Evolutionary conservation across 2,797 vertebrate genomes (phyloP).

Genomic region (Acipenser transmontanus): DNA sequence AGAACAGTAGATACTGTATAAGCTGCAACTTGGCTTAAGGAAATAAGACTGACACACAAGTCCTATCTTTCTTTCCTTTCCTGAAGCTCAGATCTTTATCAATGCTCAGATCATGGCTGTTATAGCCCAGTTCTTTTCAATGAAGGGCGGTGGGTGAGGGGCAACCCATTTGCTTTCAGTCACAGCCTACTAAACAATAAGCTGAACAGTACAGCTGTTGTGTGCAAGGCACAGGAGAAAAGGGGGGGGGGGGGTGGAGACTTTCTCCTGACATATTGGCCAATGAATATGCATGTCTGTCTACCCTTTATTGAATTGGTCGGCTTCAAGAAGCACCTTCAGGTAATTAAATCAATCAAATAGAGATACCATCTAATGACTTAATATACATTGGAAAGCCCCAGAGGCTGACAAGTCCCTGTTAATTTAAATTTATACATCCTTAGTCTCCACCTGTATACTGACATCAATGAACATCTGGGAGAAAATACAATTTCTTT

Average conservation of each 20-base stretch:
- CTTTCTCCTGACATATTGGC: constrained; percentile 29
- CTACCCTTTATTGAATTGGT: constrained; percentile 34
- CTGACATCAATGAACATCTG: constrained; percentile 25
- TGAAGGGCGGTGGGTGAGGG: constrained; percentile 32
- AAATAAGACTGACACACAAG: constrained; percentile 33
- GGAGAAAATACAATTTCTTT: background rate
- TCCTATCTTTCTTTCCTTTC: constrained; percentile 54
- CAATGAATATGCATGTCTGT: constrained; percentile 52
- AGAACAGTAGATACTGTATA: background rate
- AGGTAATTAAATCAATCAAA: constrained; percentile 55
- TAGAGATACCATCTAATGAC: constrained; percentile 58
- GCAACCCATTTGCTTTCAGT: constrained; percentile 39
- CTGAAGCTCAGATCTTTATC: constrained; percentile 42
- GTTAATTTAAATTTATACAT: background rate
- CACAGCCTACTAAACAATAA: constrained; percentile 41
- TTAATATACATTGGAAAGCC: constrained; percentile 47
- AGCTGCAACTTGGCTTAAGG: constrained; percentile 14
- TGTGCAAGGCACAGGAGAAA: constrained; percentile 39
- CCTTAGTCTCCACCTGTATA: constrained; percentile 30
- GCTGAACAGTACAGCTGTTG: constrained; percentile 54
- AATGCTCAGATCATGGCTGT: constrained; percentile 54
- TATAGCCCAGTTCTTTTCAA: constrained; percentile 30
- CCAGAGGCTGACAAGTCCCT: too few relatives aligned
- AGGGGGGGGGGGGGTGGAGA: constrained; percentile 25
- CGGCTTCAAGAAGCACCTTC: constrained; percentile 40